phyloP scores from a whole-genome alignment of 2,797 vertebrate species.

The Cephalopachus bancanus region DNA sequence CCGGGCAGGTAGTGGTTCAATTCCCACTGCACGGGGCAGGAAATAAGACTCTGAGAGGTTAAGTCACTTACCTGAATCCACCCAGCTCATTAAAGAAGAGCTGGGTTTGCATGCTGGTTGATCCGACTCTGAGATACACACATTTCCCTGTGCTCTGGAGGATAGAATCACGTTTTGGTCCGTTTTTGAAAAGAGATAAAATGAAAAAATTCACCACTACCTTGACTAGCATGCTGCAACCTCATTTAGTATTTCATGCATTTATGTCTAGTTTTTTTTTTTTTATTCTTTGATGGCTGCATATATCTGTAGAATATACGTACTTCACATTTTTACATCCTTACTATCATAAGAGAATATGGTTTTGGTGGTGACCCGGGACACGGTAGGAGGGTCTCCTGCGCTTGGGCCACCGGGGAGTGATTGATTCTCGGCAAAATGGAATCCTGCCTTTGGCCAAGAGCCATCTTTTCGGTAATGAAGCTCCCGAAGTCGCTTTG shows the following conservation, averaged over 20 bases:
- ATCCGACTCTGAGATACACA: rapidly evolving
- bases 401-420: background rate
- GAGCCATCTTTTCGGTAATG: background rate
- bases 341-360: background rate
- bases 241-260: background rate
- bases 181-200: conserved; percentile 24
- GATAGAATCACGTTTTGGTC: background rate
- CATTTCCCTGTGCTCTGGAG: background rate
- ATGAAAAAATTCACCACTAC: background rate
- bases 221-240: background rate
- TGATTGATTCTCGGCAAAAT: background rate
- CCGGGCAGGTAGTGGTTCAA: background rate
- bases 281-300: background rate
- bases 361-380: background rate
- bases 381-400: background rate
- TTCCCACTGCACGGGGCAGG: background rate
- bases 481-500: background rate
- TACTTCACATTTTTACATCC: background rate
- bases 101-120: background rate
- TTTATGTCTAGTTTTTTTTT: background rate
- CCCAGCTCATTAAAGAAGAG: background rate
- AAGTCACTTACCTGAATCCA: background rate
- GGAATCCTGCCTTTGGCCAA: background rate
- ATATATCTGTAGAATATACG: background rate
- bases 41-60: conserved; percentile 20